phyloP scores from a whole-genome alignment of 2,113 vertebrate species.

The Catharus minimus region DNA sequence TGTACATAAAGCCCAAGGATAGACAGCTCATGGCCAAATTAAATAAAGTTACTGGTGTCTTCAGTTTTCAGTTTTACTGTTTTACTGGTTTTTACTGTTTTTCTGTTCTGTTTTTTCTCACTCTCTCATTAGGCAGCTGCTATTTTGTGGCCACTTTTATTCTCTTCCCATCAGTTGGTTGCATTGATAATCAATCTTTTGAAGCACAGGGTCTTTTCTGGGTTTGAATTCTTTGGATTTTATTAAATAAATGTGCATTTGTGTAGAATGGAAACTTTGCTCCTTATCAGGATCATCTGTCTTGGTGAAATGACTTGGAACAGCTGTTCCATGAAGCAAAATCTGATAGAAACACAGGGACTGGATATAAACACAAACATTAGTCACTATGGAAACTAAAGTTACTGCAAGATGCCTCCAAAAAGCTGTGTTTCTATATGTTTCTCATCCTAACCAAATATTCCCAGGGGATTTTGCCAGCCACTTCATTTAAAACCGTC shows the following conservation, averaged over 20 bases:
- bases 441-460: constrained; percentile 39
- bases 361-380: constrained; percentile 77
- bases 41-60: background rate
- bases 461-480: constrained; percentile 28
- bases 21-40: background rate
- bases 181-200: constrained; percentile 17
- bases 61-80: background rate
- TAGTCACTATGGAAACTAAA: constrained; percentile 77
- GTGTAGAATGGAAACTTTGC: constrained; percentile 53
- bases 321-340: constrained; percentile 70
- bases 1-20: background rate
- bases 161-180: background rate
- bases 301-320: constrained; percentile 68
- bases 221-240: constrained; percentile 11
- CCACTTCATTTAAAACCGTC: background rate
- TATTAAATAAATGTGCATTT: constrained; percentile 52
- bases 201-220: background rate
- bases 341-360: constrained; percentile 67
- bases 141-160: background rate
- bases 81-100: constrained; percentile 11
- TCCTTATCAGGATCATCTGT: constrained; percentile 63
- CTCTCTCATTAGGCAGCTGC: constrained; percentile 1
- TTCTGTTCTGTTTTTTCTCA: background rate
- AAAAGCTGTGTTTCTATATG: constrained; percentile 46
- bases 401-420: constrained; percentile 35